Evolutionary conservation across 2,888 invertebrate species (phyloP), one percentile per base, ranked within the genome.

Genomic region (Scaptomyza flava): DNA sequence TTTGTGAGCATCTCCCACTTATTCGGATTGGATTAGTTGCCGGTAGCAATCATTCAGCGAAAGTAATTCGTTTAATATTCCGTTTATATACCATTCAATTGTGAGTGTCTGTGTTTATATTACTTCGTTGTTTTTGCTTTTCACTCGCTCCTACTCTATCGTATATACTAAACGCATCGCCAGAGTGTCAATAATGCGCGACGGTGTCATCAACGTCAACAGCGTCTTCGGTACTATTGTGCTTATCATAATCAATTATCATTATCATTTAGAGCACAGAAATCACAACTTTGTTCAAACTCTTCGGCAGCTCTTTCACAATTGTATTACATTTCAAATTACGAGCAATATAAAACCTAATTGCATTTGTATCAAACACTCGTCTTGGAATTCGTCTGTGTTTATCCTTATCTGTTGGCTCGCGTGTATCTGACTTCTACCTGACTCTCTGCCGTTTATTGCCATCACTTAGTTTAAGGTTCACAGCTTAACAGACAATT

Each of bases 11-110:
- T 61, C 72, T 76, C 47, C 66, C 77, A 73, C 66, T 73, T 73
- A 48, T 76, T 77, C 61, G 58, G 72, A 66, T 73, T 73, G 65
- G 72, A 73, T 73, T 76, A 73, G 76, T 76, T 70, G 76, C 59
- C 62, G 46, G 46, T 52, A 54, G 43, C 70, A 75, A 76, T 76
- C 72, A 50, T 65, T 27, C 60, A 72, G 73, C 51, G 65, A 73
- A 73, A 73, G 66, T 73, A 63, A 72, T 73, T 62, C 38, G 45
- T 56, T 73, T 69, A 27, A 45, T 57, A 51, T 62, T 41, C 17
- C 31, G 34, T 46, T 69, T 65, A 27, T 52, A 12, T 56, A 47
- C 36, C 43, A 34, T 52, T 34, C 23, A 33, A 34, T 20, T 53
- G 38, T 67, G 53, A 27, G 27, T 27, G 27, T 27, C 0, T 48